A percentile compares a stretch with the other conserved stretches of the same genome.
Evolutionary conservation across 2,888 invertebrate species (phyloP).

Genomic region (Lasioglossum morio): DNA sequence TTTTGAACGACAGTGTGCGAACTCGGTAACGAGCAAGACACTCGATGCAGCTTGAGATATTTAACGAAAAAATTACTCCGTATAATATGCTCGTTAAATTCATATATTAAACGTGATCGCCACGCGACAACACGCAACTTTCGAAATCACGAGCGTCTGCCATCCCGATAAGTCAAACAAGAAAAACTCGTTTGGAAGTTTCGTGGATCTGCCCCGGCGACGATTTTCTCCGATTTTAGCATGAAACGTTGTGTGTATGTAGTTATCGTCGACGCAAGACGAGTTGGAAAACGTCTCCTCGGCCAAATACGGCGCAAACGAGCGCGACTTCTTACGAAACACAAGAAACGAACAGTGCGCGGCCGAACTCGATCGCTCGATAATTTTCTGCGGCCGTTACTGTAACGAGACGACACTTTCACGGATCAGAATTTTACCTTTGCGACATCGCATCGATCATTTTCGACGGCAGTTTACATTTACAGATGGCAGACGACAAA

Average conservation of each 20-base stretch:
- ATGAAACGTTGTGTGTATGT: not conserved
- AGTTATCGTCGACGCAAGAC: slow-evolving; percentile 30
- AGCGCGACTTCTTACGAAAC: slow-evolving; percentile 63
- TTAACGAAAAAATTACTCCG: slow-evolving; percentile 33
- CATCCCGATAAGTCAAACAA: slow-evolving; percentile 8
- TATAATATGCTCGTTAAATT: slow-evolving; percentile 44
- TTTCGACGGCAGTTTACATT: not conserved
- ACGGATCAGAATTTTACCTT: slow-evolving; percentile 27
- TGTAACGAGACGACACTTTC: slow-evolving; percentile 43
- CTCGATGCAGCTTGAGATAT: not conserved
- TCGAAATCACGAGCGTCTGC: slow-evolving; percentile 50
- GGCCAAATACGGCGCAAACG: slow-evolving; percentile 68
- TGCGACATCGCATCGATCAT: slow-evolving; percentile 28
- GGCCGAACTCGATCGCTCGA: slow-evolving; percentile 43
- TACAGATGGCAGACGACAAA: not conserved
- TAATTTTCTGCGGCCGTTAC: slow-evolving; percentile 66
- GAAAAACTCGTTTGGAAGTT: slow-evolving; percentile 48
- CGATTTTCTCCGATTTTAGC: slow-evolving; percentile 58
- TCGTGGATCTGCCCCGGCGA: slow-evolving; percentile 35
- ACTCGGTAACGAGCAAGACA: not conserved
- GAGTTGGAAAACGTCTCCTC: slow-evolving; percentile 44
- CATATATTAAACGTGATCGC: slow-evolving; percentile 27
- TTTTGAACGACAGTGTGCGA: not conserved
- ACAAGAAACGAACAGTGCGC: slow-evolving; percentile 11
- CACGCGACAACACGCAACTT: slow-evolving; percentile 35